Evolutionary conservation across 2,888 invertebrate genomes (phyloP), one percentile per base, ranked within the genome.

Genomic region (Temnothorax unifasciatus): DNA sequence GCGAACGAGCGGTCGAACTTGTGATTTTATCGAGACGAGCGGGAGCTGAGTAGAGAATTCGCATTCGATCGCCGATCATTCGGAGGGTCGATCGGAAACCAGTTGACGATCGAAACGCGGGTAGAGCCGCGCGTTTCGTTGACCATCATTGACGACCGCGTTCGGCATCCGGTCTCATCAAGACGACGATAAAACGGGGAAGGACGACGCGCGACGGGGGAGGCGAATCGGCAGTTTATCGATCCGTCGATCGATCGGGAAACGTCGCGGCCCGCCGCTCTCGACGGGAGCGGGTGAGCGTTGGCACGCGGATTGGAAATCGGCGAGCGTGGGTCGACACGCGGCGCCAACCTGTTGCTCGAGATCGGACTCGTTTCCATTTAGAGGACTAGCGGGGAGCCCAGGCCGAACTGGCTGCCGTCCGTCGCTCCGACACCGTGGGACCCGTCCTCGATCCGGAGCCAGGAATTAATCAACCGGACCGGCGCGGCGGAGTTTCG

Each of bases 281-380:
- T 64, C 83, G 84, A 38, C 84, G 87, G 71, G 86, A 89, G 79
- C 88, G 87, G 86, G 82, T 25, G 85, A 89, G 87, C 87, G 85
- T 41, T 83, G 89, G 86, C 61, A 81, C 90, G 91, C 88, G 79
- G 90, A 93, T 93, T 93, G 93, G 91, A 93, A 93, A 94, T 92
- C 92, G 90, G 92, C 92, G 91, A 88, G 91, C 92, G 94, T 94
- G 93, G 93, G 92, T 90, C 88, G 93, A 93, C 90, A 88, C 90
- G 89, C 93, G 95, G 94, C 94, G 94, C 94, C 95, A 94, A 95
- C 94, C 95, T 95, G 95, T 95, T 95, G 95, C 95, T 93, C 93
- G 93, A 94, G 92, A 91, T 90, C 92, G 90, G 91, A 90, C 92
- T 90, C 90, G 92, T 92, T 92, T 91, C 90, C 92, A 92, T 93